Conservation (phyloP, 2,888 invertebrate genomes). For the Xanthia togata region DNA sequence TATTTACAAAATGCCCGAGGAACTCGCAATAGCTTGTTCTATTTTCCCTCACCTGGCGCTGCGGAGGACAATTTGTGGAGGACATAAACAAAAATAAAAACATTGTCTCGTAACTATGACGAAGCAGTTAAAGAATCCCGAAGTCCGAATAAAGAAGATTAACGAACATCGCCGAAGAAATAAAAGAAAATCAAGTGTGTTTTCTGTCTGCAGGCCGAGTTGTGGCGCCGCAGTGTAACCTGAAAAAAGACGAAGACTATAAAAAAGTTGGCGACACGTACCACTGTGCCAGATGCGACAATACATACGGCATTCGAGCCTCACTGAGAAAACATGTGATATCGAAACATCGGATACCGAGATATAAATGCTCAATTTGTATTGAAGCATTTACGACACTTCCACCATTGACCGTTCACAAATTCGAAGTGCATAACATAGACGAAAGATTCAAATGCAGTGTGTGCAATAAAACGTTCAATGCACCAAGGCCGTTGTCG, state of each 20-base stretch:
- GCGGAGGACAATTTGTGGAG: background rate
- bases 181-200: conserved; percentile 55
- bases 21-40: background rate
- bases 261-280: conserved; percentile 69
- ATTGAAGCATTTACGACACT: conserved; percentile 74
- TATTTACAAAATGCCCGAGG: background rate
- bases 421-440: conserved; percentile 76
- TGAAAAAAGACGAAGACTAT: conserved; percentile 73
- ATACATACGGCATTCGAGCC: conserved; percentile 70
- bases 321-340: conserved; percentile 76
- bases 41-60: too few relatives aligned
- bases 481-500: conserved; percentile 72
- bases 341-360: conserved; percentile 76
- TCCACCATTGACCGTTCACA: conserved; percentile 67
- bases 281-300: conserved; percentile 76
- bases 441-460: conserved; percentile 82
- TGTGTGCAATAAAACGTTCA: conserved; percentile 79
- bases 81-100: background rate
- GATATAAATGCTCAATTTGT: conserved; percentile 74
- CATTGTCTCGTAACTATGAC: background rate
- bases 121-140: background rate
- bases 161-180: conserved; percentile 13
- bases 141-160: conserved; percentile 7
- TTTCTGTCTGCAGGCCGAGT: conserved; percentile 77
- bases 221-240: conserved; percentile 68